Conservation (phyloP, 2,888 invertebrate species). For the Holacanthella duospinosa region DNA sequence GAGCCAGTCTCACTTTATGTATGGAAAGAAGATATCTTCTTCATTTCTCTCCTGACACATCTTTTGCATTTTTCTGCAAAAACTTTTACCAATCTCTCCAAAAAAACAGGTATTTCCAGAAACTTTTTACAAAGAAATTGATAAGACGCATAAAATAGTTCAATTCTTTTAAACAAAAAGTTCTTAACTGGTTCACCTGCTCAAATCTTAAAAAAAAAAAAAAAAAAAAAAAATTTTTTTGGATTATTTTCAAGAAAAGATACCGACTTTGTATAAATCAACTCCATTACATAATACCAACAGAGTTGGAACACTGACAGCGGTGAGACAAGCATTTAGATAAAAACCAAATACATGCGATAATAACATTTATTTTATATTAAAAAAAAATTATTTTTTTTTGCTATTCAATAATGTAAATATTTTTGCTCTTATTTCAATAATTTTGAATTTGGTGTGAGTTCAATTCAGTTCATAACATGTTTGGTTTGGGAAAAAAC, state of each 20-base stretch:
- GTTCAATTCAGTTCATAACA: constrained; percentile 2
- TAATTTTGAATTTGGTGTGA: neutral
- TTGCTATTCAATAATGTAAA: neutral
- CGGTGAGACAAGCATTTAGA: neutral
- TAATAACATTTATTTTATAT: no score
- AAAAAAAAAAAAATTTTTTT: neutral
- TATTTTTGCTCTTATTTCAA: neutral
- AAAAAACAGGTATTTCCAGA: neutral
- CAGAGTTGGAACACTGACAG: neutral
- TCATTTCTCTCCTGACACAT: no score
- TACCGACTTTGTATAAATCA: neutral
- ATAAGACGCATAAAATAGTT: neutral
- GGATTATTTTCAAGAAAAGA: neutral
- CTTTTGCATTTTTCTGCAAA: no score
- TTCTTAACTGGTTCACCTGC: neutral
- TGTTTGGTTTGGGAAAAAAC: neutral
- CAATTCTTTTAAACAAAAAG: neutral
- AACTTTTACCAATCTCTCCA: neutral
- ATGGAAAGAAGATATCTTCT: neutral
- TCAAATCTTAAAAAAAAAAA: neutral
- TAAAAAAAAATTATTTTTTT: neutral
- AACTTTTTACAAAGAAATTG: neutral
- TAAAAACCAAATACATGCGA: neutral
- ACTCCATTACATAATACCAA: neutral
- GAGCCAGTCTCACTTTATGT: neutral